phyloP scores from a whole-genome alignment of 2,113 vertebrate species.

The Sinocyclocheilus grahami region DNA sequence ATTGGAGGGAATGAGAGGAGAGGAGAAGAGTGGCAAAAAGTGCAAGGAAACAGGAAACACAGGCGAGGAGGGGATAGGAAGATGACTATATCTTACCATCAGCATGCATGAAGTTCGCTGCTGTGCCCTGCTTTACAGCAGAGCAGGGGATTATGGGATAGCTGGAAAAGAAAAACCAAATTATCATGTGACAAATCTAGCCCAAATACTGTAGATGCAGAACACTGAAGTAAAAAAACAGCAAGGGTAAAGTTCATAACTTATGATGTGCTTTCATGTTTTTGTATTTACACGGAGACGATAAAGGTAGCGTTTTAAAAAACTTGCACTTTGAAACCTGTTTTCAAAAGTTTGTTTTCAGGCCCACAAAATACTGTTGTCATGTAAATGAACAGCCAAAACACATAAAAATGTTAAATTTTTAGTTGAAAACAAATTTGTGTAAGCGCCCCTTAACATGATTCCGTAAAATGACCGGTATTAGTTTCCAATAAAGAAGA shows the following conservation, averaged over 20 bases:
- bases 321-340: no score
- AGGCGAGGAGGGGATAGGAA: not conserved
- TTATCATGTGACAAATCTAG: not conserved
- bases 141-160: slow-evolving; percentile 12
- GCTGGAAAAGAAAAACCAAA: slow-evolving; percentile 15
- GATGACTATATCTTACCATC: slow-evolving; percentile 41
- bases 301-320: no score
- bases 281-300: no score
- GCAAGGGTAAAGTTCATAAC: not conserved
- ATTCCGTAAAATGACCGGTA: no score
- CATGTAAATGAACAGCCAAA: no score
- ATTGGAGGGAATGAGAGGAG: not conserved
- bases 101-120: slow-evolving; percentile 26
- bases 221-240: not conserved
- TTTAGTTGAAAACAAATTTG: no score
- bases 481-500: no score
- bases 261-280: not conserved
- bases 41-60: not conserved
- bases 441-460: no score
- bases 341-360: no score
- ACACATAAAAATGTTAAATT: no score
- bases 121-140: slow-evolving; percentile 21
- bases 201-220: not conserved
- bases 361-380: no score
- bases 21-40: not conserved